Evolutionary conservation across 2,113 vertebrate genomes (phyloP).

Genomic region (Bucco capensis): DNA sequence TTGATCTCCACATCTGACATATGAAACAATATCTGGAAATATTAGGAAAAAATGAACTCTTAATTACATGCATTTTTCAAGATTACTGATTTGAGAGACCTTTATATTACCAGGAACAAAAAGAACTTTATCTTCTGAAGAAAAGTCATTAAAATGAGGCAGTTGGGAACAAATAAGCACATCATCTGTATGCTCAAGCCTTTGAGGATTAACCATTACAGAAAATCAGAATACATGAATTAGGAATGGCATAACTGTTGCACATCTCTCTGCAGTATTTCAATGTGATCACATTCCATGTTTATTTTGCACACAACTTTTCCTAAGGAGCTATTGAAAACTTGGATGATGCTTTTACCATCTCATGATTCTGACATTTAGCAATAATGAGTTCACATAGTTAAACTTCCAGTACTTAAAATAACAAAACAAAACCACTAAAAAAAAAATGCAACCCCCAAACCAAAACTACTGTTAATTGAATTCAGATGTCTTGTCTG

Average conservation of each 20-base stretch:
- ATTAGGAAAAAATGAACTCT: background rate
- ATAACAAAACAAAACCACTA: conserved; percentile 27
- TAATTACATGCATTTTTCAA: background rate
- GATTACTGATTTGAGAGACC: background rate
- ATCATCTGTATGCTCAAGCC: background rate
- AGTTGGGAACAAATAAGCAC: background rate
- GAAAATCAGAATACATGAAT: background rate
- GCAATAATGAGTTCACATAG: background rate
- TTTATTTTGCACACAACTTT: background rate
- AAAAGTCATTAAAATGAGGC: background rate
- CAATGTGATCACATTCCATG: background rate
- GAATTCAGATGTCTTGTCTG: conserved; percentile 34
- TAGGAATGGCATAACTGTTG: background rate
- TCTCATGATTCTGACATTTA: background rate
- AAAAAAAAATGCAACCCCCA: background rate
- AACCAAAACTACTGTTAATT: conserved; percentile 18
- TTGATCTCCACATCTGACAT: background rate
- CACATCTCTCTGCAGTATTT: background rate
- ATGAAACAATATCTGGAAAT: background rate
- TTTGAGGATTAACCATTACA: background rate
- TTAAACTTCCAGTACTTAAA: conserved; percentile 26
- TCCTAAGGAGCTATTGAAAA: background rate
- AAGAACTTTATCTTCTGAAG: background rate
- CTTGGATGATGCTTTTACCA: background rate
- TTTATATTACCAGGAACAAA: background rate